These are phyloP conservation scores for Hyles lineata DNA, from an alignment of 2,888 invertebrate species.

Conservation along the genomic window DNA sequence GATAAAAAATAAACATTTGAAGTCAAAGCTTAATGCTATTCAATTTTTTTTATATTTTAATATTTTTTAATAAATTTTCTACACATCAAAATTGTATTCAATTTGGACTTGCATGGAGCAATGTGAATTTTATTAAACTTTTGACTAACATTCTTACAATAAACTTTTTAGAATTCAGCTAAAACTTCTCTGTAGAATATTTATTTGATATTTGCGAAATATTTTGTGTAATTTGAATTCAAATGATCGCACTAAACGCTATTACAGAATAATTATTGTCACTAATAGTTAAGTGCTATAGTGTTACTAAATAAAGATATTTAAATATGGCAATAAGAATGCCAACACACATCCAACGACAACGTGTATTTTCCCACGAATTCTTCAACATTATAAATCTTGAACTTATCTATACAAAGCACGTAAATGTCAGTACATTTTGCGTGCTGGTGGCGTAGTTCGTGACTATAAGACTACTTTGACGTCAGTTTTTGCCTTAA, in stretches of 20 bases:
- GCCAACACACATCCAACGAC: neutral
- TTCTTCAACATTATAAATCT: neutral
- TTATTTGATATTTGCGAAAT: neutral
- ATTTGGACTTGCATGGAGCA: no score
- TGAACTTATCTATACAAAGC: neutral
- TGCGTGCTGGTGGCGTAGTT: neutral
- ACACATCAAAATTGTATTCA: no score
- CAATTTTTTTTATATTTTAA: no score
- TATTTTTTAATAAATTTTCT: no score
- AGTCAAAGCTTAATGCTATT: no score
- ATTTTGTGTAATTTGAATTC: neutral
- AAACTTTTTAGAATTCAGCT: neutral
- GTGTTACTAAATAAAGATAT: no score
- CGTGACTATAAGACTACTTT: neutral
- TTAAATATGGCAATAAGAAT: constrained; percentile 5
- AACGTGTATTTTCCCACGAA: neutral
- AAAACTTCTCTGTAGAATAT: neutral
- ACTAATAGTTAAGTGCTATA: neutral
- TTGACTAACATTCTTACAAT: no score
- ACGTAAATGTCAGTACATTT: neutral
- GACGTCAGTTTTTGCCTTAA: no score
- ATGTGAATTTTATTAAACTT: no score
- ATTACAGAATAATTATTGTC: neutral
- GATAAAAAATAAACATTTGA: no score
- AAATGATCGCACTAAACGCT: neutral